These are phyloP conservation scores for Oxycera nigricornis DNA, from an alignment of 2,888 invertebrate species.

Conservation along the genomic window DNA sequence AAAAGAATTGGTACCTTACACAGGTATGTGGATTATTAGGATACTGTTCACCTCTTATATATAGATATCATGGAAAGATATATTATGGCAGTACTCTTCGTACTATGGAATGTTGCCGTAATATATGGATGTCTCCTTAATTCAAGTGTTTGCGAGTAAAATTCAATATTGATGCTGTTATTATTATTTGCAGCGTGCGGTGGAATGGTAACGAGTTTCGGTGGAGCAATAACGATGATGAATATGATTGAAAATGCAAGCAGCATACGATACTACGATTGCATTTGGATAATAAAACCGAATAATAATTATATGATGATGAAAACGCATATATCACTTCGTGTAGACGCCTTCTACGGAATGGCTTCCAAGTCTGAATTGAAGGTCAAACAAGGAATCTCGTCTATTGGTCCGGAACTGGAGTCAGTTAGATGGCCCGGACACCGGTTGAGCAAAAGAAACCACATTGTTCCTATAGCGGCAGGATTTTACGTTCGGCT, in stretches of 20 bases:
- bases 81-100: too few species aligned
- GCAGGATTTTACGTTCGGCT: constrained; percentile 75
- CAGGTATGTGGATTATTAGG: constrained; percentile 53
- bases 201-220: constrained; percentile 73
- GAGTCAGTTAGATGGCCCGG: constrained; percentile 68
- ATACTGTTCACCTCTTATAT: constrained; percentile 50
- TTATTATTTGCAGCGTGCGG: constrained; percentile 68
- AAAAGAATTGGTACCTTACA: constrained; percentile 57
- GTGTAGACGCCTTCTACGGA: constrained; percentile 67
- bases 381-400: constrained; percentile 71
- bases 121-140: too few species aligned
- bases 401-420: constrained; percentile 68
- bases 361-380: constrained; percentile 71
- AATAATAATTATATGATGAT: constrained; percentile 69
- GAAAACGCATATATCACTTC: constrained; percentile 72
- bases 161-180: too few species aligned
- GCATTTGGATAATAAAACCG: constrained; percentile 75
- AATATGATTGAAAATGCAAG: constrained; percentile 70
- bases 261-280: constrained; percentile 69
- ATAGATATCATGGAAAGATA: too few species aligned
- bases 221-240: constrained; percentile 79
- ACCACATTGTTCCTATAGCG: constrained; percentile 69
- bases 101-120: too few species aligned
- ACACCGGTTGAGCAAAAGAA: constrained; percentile 61
- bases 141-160: too few species aligned